phyloP scores from a whole-genome alignment of 2,113 vertebrate species.

The Accipiter virgatus region DNA sequence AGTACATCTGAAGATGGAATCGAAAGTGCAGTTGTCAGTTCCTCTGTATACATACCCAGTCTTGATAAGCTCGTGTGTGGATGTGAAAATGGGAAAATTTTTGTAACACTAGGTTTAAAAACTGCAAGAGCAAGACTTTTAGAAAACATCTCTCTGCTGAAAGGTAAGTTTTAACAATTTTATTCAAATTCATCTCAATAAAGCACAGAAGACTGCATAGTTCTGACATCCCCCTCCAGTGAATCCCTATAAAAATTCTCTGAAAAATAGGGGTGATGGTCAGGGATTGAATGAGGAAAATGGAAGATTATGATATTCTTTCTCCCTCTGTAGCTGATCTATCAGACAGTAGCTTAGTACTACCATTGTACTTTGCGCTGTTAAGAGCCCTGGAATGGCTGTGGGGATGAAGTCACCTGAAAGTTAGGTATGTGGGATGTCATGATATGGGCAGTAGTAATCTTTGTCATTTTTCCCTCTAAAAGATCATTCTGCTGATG shows the following conservation, averaged over 20 bases:
- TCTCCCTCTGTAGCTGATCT: neutral
- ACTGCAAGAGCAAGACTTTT: slow-evolving; percentile 73
- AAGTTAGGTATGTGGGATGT: neutral
- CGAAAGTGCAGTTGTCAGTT: slow-evolving; percentile 38
- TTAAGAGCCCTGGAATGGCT: neutral
- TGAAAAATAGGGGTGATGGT: neutral
- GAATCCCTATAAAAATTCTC: neutral
- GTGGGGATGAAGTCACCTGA: neutral
- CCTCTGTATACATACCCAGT: slow-evolving; percentile 71
- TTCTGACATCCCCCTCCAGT: neutral
- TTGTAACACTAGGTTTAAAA: slow-evolving; percentile 68
- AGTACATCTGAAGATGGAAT: slow-evolving; percentile 12
- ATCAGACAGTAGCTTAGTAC: neutral
- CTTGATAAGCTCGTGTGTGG: slow-evolving; percentile 78
- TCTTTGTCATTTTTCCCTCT: neutral
- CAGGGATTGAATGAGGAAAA: neutral
- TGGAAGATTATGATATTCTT: neutral
- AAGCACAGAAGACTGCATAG: neutral
- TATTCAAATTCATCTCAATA: neutral
- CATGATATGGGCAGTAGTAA: neutral
- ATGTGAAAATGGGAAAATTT: slow-evolving; percentile 76
- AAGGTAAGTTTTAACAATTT: slow-evolving; percentile 54
- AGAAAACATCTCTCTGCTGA: slow-evolving; percentile 37
- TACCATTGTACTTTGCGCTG: neutral
- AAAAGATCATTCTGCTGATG: neutral